phyloP scores from a whole-genome alignment of 2,888 invertebrate species.

The Noctua janthe region DNA sequence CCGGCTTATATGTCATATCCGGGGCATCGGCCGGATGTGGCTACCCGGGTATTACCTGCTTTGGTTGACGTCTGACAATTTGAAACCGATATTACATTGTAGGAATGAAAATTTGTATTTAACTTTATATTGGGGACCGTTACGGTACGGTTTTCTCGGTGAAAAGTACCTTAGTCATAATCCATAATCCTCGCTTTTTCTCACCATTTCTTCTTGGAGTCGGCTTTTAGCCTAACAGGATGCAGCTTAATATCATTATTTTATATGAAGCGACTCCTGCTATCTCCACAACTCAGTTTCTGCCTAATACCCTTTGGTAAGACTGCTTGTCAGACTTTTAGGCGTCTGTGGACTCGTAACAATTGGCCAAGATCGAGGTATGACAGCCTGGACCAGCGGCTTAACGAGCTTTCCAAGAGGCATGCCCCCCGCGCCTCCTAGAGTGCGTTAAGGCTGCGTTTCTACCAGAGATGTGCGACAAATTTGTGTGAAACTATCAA shows the following conservation, averaged over 20 bases:
- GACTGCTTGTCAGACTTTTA: no score
- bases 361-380: no score
- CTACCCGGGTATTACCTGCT: slow-evolving; percentile 5
- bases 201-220: neutral
- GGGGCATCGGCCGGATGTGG: slow-evolving; percentile 14
- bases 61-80: slow-evolving; percentile 6
- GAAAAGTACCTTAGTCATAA: neutral
- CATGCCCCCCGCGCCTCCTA: no score
- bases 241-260: neutral
- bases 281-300: neutral
- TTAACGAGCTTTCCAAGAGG: no score
- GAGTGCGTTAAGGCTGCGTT: no score
- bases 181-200: neutral
- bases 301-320: no score
- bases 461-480: no score
- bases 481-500: no score
- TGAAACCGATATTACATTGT: neutral
- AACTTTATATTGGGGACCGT: neutral
- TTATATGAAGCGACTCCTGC: neutral
- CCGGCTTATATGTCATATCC: slow-evolving; percentile 7
- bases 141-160: neutral
- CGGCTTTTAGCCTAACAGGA: neutral
- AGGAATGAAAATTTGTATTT: neutral
- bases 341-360: no score
- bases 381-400: no score